A percentile compares a stretch with the other conserved stretches of the same genome.
These are phyloP conservation scores for Taenioides sp. DNA, from an alignment of 2,797 vertebrate genomes.

Conservation along the genomic window DNA sequence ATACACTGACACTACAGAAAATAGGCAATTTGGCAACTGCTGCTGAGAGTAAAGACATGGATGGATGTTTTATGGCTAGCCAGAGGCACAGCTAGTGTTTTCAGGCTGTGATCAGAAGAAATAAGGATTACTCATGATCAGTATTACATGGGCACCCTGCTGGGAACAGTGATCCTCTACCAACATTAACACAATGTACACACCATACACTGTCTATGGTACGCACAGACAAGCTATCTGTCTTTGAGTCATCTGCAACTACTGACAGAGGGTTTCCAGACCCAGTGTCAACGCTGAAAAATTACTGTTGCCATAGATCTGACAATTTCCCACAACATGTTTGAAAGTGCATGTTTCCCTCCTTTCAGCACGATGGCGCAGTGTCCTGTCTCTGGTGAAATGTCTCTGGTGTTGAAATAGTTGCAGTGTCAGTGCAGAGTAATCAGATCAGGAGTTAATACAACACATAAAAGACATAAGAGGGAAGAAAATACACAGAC, in stretches of 20 bases:
- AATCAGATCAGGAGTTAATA: constrained; percentile 1
- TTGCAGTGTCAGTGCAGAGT: background rate
- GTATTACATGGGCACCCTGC: constrained; percentile 32
- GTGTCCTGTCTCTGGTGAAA: background rate
- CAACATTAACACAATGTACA: constrained; percentile 25
- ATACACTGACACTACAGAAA: constrained; percentile 33
- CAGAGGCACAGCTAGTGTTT: constrained; percentile 30
- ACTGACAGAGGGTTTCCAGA: constrained; percentile 28
- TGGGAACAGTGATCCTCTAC: constrained; percentile 13
- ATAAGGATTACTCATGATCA: constrained; percentile 43
- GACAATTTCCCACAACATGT: constrained; percentile 27
- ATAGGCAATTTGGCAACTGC: constrained; percentile 39
- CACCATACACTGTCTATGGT: too few relatives aligned
- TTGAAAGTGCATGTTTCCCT: constrained; percentile 7
- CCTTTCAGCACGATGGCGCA: constrained; percentile 5
- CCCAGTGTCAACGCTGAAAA: constrained; percentile 28
- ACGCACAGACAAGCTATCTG: constrained; percentile 12
- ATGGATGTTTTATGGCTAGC: constrained; percentile 28
- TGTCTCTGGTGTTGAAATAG: background rate
- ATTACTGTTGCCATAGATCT: constrained; percentile 44
- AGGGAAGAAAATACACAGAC: background rate
- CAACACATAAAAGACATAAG: background rate
- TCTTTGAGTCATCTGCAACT: constrained; percentile 36
- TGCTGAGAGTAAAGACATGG: constrained; percentile 29
- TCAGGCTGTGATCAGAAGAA: constrained; percentile 55